Conservation (phyloP, 2,888 invertebrate species). For the Andrena minutula region DNA sequence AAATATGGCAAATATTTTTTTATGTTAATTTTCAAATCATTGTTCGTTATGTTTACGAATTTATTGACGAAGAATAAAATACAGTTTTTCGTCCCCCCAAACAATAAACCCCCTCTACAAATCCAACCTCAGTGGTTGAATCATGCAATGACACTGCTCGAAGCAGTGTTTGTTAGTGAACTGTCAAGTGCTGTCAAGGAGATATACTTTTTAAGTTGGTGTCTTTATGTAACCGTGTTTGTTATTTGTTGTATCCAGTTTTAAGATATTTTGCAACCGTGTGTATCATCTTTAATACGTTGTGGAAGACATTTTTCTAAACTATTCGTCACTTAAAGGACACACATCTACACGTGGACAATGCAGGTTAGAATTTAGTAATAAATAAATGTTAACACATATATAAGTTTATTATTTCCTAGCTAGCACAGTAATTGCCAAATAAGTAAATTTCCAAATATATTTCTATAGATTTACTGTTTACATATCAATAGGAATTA, state of each 20-base stretch:
- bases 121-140: constrained; percentile 48
- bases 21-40: not conserved
- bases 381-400: not conserved
- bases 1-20: not conserved
- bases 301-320: not conserved
- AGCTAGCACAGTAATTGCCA: not conserved
- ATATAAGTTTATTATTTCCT: not conserved
- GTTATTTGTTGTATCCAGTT: not conserved
- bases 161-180: constrained; percentile 47
- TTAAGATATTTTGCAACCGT: not conserved
- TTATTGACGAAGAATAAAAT: not conserved
- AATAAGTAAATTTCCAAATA: not conserved
- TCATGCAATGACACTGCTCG: constrained; percentile 53
- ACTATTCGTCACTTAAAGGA: not conserved
- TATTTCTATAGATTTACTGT: not conserved
- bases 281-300: not conserved
- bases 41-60: not conserved
- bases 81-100: not conserved
- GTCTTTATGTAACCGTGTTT: not conserved
- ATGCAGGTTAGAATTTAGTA: constrained; percentile 64
- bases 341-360: constrained; percentile 44
- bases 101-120: constrained; percentile 19
- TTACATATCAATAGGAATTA: too few species aligned
- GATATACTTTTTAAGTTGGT: not conserved
- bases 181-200: constrained; percentile 51